Evolutionary conservation across 1,140 invertebrate species (phyloP), one percentile per base, ranked within the genome.

Genomic region (Drosophila micromelanica): DNA sequence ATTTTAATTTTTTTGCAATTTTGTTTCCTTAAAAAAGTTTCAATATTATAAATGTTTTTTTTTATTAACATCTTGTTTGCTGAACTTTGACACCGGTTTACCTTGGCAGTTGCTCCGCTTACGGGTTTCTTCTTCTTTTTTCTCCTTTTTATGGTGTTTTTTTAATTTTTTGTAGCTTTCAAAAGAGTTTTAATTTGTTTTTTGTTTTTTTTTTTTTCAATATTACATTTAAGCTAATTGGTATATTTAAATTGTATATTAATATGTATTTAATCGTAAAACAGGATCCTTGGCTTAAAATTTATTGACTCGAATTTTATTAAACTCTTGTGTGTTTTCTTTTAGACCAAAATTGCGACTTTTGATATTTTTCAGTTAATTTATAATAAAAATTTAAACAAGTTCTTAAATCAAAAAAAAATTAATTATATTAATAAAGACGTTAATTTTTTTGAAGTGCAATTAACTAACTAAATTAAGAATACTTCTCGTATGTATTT

Each of bases 21-120:
- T 37, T 42, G 63, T 59, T 43, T 60, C 38, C 35, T 78, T 65
- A 72, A 77, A 77, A 74, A 55, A 69, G 75, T 75, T 78, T 79
- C 69, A 76, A 60, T 76, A 74, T 75, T 70, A 17, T 67, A 49
- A 32, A 55, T 32, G n/a, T 8, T 3, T 62, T 32, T 8, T 4
- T 62, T 74, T 73, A 64, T 81, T 63, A 15, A 32, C 49, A 30
- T 61, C 5, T 42, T n/a, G 15, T 62, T 59, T 51, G 40, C 23
- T 67, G 78, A 85, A 85, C 80, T 85, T 67, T 79, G 73, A 77
- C 77, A 75, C 57, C 59, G 65, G 78, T 87, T 86, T 51, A 62
- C 81, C 81, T 86, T 86, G 81, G 60, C 73, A 61, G 67, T 32
- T 73, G 61, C 69, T 72, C 52, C 46, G 61, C 63, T 72, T 70